These are phyloP conservation scores for Philopedon plagiatum DNA, from an alignment of 2,888 invertebrate genomes.

Conservation along the genomic window DNA sequence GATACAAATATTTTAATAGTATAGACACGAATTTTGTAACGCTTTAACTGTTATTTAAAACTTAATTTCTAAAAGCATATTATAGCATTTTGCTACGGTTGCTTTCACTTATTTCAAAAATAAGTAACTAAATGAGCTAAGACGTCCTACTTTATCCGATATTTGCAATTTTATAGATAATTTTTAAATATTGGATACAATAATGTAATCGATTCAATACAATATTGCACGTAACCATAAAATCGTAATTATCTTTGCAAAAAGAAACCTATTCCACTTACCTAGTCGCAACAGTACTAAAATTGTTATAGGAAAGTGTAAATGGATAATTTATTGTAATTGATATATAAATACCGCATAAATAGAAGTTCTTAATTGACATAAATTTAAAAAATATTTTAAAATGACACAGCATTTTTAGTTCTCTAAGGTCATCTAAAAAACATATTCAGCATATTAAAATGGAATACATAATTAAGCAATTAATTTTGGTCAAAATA, in stretches of 20 bases:
- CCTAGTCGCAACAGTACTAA: background rate
- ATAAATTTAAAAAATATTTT: no score
- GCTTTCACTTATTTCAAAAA: constrained; percentile 38
- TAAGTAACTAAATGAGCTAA: constrained; percentile 1
- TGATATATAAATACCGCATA: no score
- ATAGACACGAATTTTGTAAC: background rate
- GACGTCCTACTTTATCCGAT: background rate
- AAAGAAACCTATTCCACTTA: background rate
- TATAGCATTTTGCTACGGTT: background rate
- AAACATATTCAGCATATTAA: no score
- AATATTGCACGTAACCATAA: background rate
- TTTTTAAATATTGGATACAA: background rate
- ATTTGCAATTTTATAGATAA: constrained; percentile 10
- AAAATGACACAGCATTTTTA: no score
- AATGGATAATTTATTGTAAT: no score
- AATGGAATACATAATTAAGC: no score
- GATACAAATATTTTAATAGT: background rate
- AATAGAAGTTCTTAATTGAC: no score
- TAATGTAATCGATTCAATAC: background rate
- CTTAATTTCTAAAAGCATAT: background rate
- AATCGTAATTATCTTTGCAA: background rate
- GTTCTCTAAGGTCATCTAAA: no score
- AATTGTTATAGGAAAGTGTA: no score
- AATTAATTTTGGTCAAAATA: no score
- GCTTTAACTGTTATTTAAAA: constrained; percentile 21